Evolutionary conservation across 2,888 invertebrate species (phyloP).

Genomic region (Leptura quadrifasciata): DNA sequence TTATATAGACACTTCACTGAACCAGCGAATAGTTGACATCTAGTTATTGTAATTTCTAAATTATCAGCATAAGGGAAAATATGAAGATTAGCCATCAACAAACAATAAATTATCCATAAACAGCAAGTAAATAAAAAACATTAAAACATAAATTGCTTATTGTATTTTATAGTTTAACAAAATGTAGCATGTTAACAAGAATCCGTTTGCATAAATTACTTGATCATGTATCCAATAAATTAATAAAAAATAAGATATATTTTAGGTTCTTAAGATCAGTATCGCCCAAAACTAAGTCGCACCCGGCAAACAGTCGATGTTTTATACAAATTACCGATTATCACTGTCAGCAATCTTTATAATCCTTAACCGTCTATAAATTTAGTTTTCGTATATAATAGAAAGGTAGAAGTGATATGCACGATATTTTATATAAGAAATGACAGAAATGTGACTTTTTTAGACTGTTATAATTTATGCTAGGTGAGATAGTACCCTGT

Average conservation of each 20-base stretch:
- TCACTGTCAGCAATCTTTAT: slow-evolving; percentile 33
- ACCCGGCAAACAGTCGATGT: background rate
- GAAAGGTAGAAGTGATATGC: slow-evolving; percentile 22
- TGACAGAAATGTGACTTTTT: slow-evolving; percentile 58
- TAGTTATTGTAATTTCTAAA: too few relatives aligned
- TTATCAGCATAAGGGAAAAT: too few relatives aligned
- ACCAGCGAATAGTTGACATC: too few relatives aligned
- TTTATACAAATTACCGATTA: slow-evolving; percentile 34
- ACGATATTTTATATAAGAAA: slow-evolving; percentile 42
- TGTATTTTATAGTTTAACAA: too few relatives aligned
- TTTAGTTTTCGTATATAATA: slow-evolving; percentile 36
- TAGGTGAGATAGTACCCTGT: slow-evolving; percentile 34
- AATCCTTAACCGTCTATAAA: slow-evolving; percentile 33
- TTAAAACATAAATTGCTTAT: too few relatives aligned
- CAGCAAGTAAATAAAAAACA: too few relatives aligned
- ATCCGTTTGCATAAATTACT: background rate
- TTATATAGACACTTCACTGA: too few relatives aligned
- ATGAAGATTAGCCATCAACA: too few relatives aligned
- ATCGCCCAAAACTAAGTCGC: background rate
- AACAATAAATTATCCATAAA: too few relatives aligned
- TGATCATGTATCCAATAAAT: background rate
- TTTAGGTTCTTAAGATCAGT: background rate
- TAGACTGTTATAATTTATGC: slow-evolving; percentile 53
- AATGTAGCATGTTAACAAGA: background rate
- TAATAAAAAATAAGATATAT: background rate